Base-by-base conservation (phyloP, 2,797 vertebrate genomes). In the Bovichtus diacanthus region DNA sequence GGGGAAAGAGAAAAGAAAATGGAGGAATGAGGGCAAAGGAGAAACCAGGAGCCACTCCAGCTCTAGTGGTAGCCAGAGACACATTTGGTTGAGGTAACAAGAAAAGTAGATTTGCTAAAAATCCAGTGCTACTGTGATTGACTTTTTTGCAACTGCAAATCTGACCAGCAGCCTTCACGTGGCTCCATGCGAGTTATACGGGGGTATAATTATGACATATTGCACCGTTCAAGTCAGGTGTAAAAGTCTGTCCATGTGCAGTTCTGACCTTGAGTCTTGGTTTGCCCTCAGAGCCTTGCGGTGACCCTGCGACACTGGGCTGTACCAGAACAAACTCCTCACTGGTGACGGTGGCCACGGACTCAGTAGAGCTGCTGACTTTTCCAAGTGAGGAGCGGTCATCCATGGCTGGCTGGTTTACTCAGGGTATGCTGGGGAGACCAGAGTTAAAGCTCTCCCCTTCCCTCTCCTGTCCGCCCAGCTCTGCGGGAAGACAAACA, bases 311-410 rank as follows among this genome's bases (percentile, higher is more conserved):
- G 3, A 92, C 85, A 4, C 94, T 92, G 56, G 97, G 88, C 91
- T 96, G 94, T 53, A 99, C 96, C 88, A 99, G 88, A 88, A 98
- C 97, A 93, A 98, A 99, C 85, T 98, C 97, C 89, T 99, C 97
- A 80, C 96, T 97, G 94, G 97, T 96, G 83, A 97, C 89, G 0
- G 96, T 95, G 80, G 97, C 95, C 63, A 96, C 96, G 2, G 96
- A 96, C 93, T 97, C 97, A 7, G 96, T 96, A 69, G 96, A 96
- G 90, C 95, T 95, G 82, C 92, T 94, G 80, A 95, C 94, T 94
- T 97, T 98, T 78, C 94, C 93, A 78, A 97, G 94, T 3, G 96
- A 96, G 76, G 95, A 93, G 94, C 86, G 91, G 92, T 96, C 95
- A 86, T 98, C 98, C 97, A 99, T 94, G 88, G 76, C 80, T 76